phyloP scores from a whole-genome alignment of 2,797 vertebrate genomes.

The Thamnophis elegans region DNA sequence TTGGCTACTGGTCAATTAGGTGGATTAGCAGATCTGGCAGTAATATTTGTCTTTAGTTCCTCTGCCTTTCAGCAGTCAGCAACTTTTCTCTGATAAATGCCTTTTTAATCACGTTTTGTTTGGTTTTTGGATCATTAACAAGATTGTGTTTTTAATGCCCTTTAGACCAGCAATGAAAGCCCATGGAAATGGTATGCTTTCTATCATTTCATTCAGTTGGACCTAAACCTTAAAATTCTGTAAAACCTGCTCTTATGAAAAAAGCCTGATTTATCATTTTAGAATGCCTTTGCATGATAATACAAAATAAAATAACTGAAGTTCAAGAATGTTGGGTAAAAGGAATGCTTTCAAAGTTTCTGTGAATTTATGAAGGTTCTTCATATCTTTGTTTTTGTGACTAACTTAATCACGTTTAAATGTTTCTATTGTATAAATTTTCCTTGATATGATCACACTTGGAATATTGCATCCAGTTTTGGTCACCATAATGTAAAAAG shows the following conservation, averaged over 20 bases:
- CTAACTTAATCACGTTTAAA: not conserved
- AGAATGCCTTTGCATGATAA: not conserved
- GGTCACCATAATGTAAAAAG: not conserved
- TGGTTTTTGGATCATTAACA: slow-evolving; percentile 23
- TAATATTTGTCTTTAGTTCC: slow-evolving; percentile 25
- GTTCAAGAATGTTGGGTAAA: not conserved
- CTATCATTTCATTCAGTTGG: not conserved
- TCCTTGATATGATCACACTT: not conserved
- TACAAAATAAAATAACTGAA: not conserved
- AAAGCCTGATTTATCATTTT: not conserved
- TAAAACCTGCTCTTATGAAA: not conserved
- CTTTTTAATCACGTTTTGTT: slow-evolving; percentile 37
- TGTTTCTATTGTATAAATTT: not conserved
- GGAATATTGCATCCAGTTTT: not conserved
- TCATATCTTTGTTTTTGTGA: not conserved
- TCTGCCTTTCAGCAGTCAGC: slow-evolving; percentile 18
- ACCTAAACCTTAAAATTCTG: not conserved
- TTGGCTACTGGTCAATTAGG: slow-evolving; percentile 31
- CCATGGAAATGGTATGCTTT: slow-evolving; percentile 2
- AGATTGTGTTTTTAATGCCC: slow-evolving; percentile 29
- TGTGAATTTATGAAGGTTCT: not conserved
- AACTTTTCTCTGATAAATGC: slow-evolving; percentile 23
- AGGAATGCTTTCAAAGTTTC: not conserved
- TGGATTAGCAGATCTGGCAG: slow-evolving; percentile 32
- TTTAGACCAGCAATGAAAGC: slow-evolving; percentile 3